phyloP scores from a whole-genome alignment of 1,140 invertebrate species.

The Drosophila melanica region DNA sequence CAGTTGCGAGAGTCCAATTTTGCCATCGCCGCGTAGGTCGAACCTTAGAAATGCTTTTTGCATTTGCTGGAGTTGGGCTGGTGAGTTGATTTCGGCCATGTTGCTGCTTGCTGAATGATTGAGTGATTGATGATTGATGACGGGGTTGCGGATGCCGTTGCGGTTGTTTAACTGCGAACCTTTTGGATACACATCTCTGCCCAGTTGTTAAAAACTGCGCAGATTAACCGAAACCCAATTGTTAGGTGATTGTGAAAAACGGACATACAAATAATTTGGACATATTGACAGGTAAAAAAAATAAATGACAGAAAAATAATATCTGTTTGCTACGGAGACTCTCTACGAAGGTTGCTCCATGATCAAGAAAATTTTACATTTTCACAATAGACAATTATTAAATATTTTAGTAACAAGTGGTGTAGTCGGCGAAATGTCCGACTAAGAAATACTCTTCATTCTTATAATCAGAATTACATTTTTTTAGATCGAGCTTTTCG shows the following conservation, averaged over 20 bases:
- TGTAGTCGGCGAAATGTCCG: too few species aligned
- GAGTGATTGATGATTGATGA: conserved; percentile 28
- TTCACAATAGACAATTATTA: too few species aligned
- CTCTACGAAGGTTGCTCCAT: conserved; percentile 11
- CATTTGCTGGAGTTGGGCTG: conserved; percentile 27
- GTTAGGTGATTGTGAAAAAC: conserved; percentile 53
- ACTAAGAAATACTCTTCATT: too few species aligned
- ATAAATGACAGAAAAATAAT: conserved; percentile 6
- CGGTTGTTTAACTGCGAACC: conserved; percentile 10
- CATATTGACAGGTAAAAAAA: conserved; percentile 66
- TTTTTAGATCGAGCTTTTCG: too few species aligned
- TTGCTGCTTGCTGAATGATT: conserved; percentile 19
- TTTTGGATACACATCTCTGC: conserved; percentile 38
- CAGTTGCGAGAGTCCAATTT: conserved; percentile 49
- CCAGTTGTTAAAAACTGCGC: conserved; percentile 28
- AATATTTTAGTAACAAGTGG: too few species aligned
- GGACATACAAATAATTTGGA: conserved; percentile 49
- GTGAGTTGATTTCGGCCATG: conserved; percentile 10
- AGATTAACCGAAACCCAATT: conserved; percentile 26
- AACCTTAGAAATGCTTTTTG: conserved; percentile 41
- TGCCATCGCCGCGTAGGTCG: conserved; percentile 50
- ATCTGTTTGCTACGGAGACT: too few species aligned
- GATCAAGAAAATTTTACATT: too few species aligned
- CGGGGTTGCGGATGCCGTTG: conserved; percentile 5
- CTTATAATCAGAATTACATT: too few species aligned